Evolutionary conservation across 2,113 vertebrate genomes (phyloP), one percentile per base, ranked within the genome.

Genomic region (Microcebus jonahi): DNA sequence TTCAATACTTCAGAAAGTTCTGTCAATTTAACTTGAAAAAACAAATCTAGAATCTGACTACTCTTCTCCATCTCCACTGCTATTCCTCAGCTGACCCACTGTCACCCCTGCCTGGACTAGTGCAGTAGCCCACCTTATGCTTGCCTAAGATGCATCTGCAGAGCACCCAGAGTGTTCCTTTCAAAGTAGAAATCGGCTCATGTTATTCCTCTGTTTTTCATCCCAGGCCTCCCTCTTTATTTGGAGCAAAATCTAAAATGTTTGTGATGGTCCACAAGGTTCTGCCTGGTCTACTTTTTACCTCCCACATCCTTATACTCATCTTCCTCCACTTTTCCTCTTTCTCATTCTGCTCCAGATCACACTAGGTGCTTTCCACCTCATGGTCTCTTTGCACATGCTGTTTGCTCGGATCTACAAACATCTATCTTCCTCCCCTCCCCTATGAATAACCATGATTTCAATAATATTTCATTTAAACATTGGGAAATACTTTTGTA

Each of bases 381-480:
- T 70, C 45, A 1, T 36, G 9, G 11, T 15, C 13, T 84, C 23
- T 67, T 57, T 53, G 34, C 4, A 50, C 23, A 29, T 15, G 4
- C 45, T 23, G 29, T 39, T 82, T 11, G 20, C 29, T 83, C 36
- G 53, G 14, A 25, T 2, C 18, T 14, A 53, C 55, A 45, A 63
- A 31, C 11, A 50, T 48, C 6, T 55, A 5, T 50, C n/a, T 68
- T 1, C 21, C 5, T 81, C 31, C 18, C 11, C 18, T 84, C 7
- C 7, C 45, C 45, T 45, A 45, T 45, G 45, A 45, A 45, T 45
- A 45, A 45, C 45, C 45, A 45, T 45, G 45, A 45, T 45, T 45
- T 45, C 45, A 82, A 53, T 75, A 59, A 67, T 88, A 73, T 73
- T 84, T 90, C 71, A 48, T 91, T 82, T 93, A 96, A 88, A 80